Evolutionary conservation across 2,888 invertebrate species (phyloP), one percentile per base, ranked within the genome.

Genomic region (Chrysodeixis includens): DNA sequence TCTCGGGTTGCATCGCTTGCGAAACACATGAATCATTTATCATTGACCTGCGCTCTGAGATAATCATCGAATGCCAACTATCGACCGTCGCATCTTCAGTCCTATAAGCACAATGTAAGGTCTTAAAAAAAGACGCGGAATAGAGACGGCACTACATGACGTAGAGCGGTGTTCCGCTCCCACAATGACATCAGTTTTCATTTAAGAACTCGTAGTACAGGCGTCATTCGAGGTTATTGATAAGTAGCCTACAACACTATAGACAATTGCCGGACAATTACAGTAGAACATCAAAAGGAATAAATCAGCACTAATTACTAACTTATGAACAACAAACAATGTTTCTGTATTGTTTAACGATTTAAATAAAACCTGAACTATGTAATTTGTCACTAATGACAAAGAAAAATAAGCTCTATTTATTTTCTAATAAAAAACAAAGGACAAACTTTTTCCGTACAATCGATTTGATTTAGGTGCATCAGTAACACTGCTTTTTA

Each of bases 21-120:
- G 18, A 18, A 51, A 30, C 18, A 26, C 14, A 20, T 72, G 73
- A 73, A 26, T 76, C 65, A 76, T n/a, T 49, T 65, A 35, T 57
- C 62, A 69, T 73, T 61, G 77, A 72, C 59, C 54, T 5, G 61
- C 4, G 30, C 14, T 16, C 9, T 76, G 69, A 69, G 69, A 69
- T 75, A 69, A 58, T 69, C 35, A 66, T 51, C 26, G 49, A 54
- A 76, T 66, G 65, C 55, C 55, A 71, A 67, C 60, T 22, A 71
- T 66, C 71, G 52, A 66, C 20, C 57, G 58, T 58, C 46, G 35
- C 51, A 51, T 51, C 59, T 62, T 51, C 52, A 57, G 54, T 66
- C 35, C 10, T 9, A 10, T 32, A 3, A 2, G 8, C 32, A 10
- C 10, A 32, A 32, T 0, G 10, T 1, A 32, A 32, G 6, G 3